Percentiles rank a stretch among this genome's conserved stretches.
phyloP scores from a whole-genome alignment of 1,140 invertebrate species.

The Drosophila busckii region DNA sequence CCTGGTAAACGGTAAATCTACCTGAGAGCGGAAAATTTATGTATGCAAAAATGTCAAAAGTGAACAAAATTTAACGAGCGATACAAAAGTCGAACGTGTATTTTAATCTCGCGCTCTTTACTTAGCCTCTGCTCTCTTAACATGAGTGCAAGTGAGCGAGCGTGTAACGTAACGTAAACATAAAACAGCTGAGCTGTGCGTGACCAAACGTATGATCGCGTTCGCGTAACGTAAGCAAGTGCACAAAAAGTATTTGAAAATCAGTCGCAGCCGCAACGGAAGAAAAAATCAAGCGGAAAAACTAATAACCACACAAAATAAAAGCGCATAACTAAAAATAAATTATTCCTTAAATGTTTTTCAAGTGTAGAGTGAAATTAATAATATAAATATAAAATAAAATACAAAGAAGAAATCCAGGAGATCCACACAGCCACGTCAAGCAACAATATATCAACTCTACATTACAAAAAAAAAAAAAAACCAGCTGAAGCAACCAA shows the following conservation, averaged over 20 bases:
- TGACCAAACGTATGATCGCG: conserved; percentile 60
- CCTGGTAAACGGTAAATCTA: conserved; percentile 57
- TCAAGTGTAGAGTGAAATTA: conserved; percentile 42
- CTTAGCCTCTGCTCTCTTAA: conserved; percentile 12
- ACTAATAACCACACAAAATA: too few species aligned
- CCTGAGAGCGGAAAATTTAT: conserved; percentile 75
- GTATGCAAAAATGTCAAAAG: conserved; percentile 76
- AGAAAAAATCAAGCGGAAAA: conserved; percentile 29
- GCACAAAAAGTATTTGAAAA: conserved; percentile 2
- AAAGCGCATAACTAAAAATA: conserved; percentile 28
- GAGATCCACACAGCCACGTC: conserved; percentile 38
- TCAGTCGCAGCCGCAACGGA: conserved; percentile 4
- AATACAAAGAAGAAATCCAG: conserved; percentile 37
- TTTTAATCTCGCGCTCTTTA: conserved; percentile 13
- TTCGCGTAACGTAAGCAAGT: conserved; percentile 45
- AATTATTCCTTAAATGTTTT: conserved; percentile 13
- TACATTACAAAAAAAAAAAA: conserved; percentile 4
- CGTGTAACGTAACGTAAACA: conserved; percentile 61
- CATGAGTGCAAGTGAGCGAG: conserved; percentile 18
- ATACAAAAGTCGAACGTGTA: conserved; percentile 33
- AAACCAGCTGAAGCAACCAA: conserved; percentile 20
- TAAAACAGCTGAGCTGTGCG: conserved; percentile 56
- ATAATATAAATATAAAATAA: conserved; percentile 34
- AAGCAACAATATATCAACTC: conserved; percentile 22
- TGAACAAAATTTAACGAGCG: conserved; percentile 50